Base-by-base conservation (phyloP, 2,888 invertebrate genomes). In the Troglohyphantes excavatus region DNA sequence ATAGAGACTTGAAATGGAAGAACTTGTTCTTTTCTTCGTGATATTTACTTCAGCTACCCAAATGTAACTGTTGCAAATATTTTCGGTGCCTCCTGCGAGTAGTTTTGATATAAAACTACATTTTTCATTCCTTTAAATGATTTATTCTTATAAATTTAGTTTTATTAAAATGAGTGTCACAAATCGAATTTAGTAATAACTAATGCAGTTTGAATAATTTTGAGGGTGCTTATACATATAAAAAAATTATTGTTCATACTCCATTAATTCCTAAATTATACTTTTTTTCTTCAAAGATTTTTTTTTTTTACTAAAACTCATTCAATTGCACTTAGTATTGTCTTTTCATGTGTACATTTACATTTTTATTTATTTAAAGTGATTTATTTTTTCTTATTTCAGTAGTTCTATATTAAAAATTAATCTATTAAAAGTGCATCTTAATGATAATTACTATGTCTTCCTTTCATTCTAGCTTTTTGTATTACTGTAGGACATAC, bases 41-140 rank as follows among this genome's bases (percentile, higher is more conserved):
- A 65, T 78, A 39, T 63, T 43, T 78, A 63, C 78, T 63, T 21
- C n/a, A 65, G 78, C 63, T 78, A 23, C 43, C 33, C 21, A 19
- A 29, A 19, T 61, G 76, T 78, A n/a, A 81, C 53, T 53, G 19
- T 9, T 21, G 61, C 29, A 76, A 81, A 67, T 39, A 53, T 27
- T 27, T 59, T 81, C 46, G 29, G 53, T 68, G 53, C 33, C 81
- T 68, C 53, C 17, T 53, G n/a, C 17, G 13, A n/a, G 53, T 53
- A 53, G 53, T 53, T 53, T 53, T 39, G 39, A 39, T 39, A 11
- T 13, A 53, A n/a, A 53, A 53, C n/a, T n/a, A n/a, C n/a, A n/a
- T 17, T 53, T 17, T 53, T 11, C 53, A n/a, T 53, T 53, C 53
- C 53, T 53, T 53, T 53, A 53, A 53, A 53, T 13, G n/a, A n/a